Evolutionary conservation across 2,888 invertebrate genomes (phyloP), one percentile per base, ranked within the genome.

Genomic region (Meganola albula): DNA sequence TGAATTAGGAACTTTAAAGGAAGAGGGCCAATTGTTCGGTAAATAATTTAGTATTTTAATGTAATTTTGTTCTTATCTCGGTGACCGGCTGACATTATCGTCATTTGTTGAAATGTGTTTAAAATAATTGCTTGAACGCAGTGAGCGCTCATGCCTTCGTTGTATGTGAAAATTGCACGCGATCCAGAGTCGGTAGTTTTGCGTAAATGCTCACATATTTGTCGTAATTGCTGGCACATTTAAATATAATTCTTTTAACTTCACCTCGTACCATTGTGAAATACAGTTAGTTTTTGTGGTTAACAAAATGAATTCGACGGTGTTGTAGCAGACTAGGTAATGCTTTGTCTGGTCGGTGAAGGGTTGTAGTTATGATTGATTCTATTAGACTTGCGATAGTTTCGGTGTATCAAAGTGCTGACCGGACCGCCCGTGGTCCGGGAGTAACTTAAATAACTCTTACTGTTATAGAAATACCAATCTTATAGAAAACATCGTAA

Each of bases 41-140:
- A 66, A 63, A 56, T 47, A 58, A 55, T 60, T 66, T 70, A 63
- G 65, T 67, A 66, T 63, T 16, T 63, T 31, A 40, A 53, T 58
- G 57, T 65, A 63, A 71, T 65, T 72, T 73, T 71, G 51, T 60
- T 69, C 61, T 75, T 79, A 78, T 77, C 74, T 74, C 56, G 44
- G 54, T 54, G 62, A 61, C 58, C 59, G 65, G 58, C 83, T 75
- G 79, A 76, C 77, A 82, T 83, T 82, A 82, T 74, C 74, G 69
- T 80, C 79, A 78, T 80, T 84, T 83, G 84, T 84, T 82, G 83
- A 84, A 85, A 83, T 77, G 84, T 80, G 68, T 84, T 85, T 85
- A 85, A 83, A 84, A 83, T 85, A 85, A 85, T 85, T 84, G 82
- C 67, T 63, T 64, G 67, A 63, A 67, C 58, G 69, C 74, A 64